phyloP scores from a whole-genome alignment of 92 coral and sea anemone genomes.

The Virgularia gustaviana region DNA sequence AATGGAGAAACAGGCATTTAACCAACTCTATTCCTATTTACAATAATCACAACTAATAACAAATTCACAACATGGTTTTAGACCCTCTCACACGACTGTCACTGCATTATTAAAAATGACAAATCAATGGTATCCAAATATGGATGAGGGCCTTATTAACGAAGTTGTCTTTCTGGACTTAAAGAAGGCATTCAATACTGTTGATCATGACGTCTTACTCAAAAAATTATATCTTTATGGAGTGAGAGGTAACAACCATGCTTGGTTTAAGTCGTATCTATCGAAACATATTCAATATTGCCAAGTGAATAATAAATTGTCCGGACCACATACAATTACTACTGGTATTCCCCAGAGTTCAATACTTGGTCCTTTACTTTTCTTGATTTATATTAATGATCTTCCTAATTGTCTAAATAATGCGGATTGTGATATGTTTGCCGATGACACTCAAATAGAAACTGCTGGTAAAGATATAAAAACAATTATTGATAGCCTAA shows the following conservation, averaged over 20 bases:
- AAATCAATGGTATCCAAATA: slow-evolving; percentile 3
- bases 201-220: background rate
- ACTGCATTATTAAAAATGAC: slow-evolving; percentile 25
- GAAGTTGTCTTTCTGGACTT: slow-evolving; percentile 1
- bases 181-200: background rate
- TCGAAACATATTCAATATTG: slow-evolving; percentile 6
- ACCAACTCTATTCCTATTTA: background rate
- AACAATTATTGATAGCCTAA: background rate
- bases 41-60: background rate
- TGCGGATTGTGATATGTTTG: background rate
- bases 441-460: slow-evolving; percentile 19
- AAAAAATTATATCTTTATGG: background rate
- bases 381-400: background rate
- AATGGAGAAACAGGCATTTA: background rate
- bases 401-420: background rate
- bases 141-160: slow-evolving; percentile 17
- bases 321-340: background rate
- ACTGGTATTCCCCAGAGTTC: slow-evolving; percentile 20
- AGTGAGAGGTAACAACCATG: background rate
- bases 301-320: slow-evolving; percentile 3
- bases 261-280: background rate
- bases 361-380: background rate
- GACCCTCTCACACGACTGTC: slow-evolving; percentile 10
- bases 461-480: background rate
- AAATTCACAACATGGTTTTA: slow-evolving; percentile 17